Evolutionary conservation across 1,140 invertebrate genomes (phyloP).

Genomic region (Belonocnema kinseyi): DNA sequence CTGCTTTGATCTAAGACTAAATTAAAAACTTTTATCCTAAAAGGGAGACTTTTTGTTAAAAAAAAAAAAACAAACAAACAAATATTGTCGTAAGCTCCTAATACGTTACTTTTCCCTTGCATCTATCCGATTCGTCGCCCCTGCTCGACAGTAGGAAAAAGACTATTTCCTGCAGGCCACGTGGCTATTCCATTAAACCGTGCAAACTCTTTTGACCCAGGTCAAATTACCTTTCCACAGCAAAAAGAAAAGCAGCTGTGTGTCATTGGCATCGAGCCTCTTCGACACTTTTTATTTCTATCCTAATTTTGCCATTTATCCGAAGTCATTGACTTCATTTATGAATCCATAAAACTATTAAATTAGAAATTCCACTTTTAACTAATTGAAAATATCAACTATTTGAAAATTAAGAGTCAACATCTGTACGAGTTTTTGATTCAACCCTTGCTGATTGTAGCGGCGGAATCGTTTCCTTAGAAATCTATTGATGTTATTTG

Average conservation of each 20-base stretch:
- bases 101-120: slow-evolving; percentile 38
- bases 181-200: slow-evolving; percentile 48
- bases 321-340: neutral
- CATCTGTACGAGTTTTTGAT: neutral
- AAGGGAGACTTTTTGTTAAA: neutral
- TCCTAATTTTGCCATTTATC: neutral
- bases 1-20: too few relatives aligned
- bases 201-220: slow-evolving; percentile 43
- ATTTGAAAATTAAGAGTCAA: neutral
- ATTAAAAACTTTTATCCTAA: too few relatives aligned
- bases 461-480: neutral
- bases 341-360: too few relatives aligned
- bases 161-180: slow-evolving; percentile 46
- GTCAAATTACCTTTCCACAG: slow-evolving; percentile 6
- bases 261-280: neutral
- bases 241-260: slow-evolving; percentile 23
- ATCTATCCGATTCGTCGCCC: slow-evolving; percentile 45
- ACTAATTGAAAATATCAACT: neutral
- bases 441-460: neutral
- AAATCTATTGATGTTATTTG: neutral
- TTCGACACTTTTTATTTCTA: neutral
- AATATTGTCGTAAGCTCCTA: neutral
- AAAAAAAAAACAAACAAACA: neutral
- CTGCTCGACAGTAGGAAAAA: slow-evolving; percentile 31
- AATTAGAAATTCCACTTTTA: too few relatives aligned